Evolutionary conservation across 2,113 vertebrate species (phyloP).

Genomic region (Lophotis ruficrista): DNA sequence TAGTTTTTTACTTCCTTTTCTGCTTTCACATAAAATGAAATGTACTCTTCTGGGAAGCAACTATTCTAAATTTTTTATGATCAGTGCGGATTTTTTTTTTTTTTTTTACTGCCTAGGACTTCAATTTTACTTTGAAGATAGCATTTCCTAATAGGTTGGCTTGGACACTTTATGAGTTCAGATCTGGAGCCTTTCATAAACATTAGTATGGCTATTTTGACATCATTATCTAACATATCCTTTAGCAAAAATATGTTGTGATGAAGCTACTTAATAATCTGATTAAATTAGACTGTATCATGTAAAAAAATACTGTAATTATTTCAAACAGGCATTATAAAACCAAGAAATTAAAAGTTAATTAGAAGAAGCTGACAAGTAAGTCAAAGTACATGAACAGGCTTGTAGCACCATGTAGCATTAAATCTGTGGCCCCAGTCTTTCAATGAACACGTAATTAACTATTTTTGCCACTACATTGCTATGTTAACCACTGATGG

Average conservation of each 20-base stretch:
- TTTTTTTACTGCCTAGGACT: neutral
- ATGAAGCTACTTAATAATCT: neutral
- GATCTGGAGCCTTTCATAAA: neutral
- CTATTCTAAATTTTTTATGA: neutral
- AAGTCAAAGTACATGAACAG: neutral
- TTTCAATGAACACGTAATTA: neutral
- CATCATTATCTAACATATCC: neutral
- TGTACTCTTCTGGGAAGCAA: neutral
- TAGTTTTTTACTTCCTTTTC: neutral
- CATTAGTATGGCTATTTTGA: neutral
- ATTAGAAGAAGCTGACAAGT: neutral
- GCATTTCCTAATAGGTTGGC: neutral
- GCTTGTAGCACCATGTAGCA: rapidly evolving
- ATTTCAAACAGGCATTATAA: neutral
- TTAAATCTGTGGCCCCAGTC: neutral
- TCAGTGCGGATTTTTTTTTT: neutral
- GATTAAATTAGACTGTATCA: neutral
- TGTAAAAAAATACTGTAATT: neutral
- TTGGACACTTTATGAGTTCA: neutral
- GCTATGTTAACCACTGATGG: neutral
- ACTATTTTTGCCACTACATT: neutral
- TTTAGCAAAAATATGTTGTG: neutral
- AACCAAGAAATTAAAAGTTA: neutral
- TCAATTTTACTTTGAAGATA: neutral
- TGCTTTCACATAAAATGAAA: neutral